Base-by-base conservation (phyloP, 2,113 vertebrate genomes). In the Romanogobio albipinnatus region DNA sequence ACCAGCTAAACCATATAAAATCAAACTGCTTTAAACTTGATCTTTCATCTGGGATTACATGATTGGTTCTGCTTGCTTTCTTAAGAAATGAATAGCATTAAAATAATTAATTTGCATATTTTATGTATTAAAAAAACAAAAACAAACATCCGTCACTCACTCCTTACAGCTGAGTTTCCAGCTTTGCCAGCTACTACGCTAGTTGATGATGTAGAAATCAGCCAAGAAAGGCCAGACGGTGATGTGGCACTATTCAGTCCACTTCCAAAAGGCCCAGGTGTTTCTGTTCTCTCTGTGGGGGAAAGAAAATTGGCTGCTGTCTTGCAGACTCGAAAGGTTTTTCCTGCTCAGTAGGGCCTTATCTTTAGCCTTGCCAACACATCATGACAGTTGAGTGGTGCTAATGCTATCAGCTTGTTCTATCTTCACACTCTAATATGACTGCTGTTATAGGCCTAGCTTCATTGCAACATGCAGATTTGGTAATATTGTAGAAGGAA, bases 341-440 rank as follows among this genome's bases (percentile, higher is more conserved):
- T 53, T 56, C 22, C 58, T 47, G 26, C 26, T 33, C 45, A 53
- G 24, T 36, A 9, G 39, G 79, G 43, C 62, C 61, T 86, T 70
- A 82, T 86, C 85, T 79, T 74, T 10, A 59, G 56, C n/a, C 79
- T 66, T 3, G 59, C 26, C 76, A 43, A 29, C 58, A 76, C 76
- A 47, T 64, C 11, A 6, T 79, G 79, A 70, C 73, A 83, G 58
- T 74, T 83, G 62, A 82, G 53, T 8, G 15, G 19, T 73, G 17
- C 43, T 78, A 82, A 76, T 47, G 51, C 43, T 62, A 71, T 85
- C 86, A 81, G 59, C 47, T 9, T 26, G 58, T 17, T 77, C 11
- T 56, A 71, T 75, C 78, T 22, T 39, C 26, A 8, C 84, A 56
- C 56, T 17, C 66, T 70, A 43, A 70, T 68, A 68, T 70, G 66